Base-by-base conservation (phyloP, 2,113 vertebrate genomes). In the Stegostoma tigrinum region DNA sequence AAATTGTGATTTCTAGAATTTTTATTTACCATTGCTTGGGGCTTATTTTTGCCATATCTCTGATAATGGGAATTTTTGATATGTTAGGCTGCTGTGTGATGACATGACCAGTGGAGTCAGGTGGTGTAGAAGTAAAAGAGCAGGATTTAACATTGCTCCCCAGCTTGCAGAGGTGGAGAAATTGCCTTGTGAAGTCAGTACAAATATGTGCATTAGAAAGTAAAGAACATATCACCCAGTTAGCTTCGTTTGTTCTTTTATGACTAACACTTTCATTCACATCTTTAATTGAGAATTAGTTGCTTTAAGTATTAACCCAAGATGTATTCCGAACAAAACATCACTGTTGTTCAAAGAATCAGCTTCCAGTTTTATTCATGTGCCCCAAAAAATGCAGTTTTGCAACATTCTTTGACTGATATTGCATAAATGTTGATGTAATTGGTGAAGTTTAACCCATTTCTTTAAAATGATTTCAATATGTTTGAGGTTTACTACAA, bases 401-500 rank as follows among this genome's bases (percentile, higher is more conserved):
- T 95, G 68, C 94, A 95, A 70, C 94, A 95, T 95, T 95, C 94
- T 95, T 95, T 95, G 42, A 67, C 61, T 14, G 91, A 70, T 70
- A 66, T 48, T 72, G 67, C 93, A 95, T 95, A 70, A 67, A 94
- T 70, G 38, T 95, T 68, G 21, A 14, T 95, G 67, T 72, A 95
- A 30, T 70, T 95, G 64, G 91, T 94, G 93, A 42, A 17, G 42
- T 95, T 95, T 95, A 75, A 95, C 94, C 94, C 42, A 95, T 94
- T 70, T 94, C n/a, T 94, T 94, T 38, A 38, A 67, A 68, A 93
- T 94, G 2, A 67, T 24, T 68, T 94, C 38, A 68, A 68, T 94
- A 19, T 94, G 6, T 94, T 94, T 68, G 42, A 17, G 45, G 10
- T 48, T 48, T 30, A 5, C 27, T 30, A 15, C 68, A 45, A 24